Evolutionary conservation across 1,140 invertebrate species (phyloP).

Genomic region (Caenorhabditis remanei): DNA sequence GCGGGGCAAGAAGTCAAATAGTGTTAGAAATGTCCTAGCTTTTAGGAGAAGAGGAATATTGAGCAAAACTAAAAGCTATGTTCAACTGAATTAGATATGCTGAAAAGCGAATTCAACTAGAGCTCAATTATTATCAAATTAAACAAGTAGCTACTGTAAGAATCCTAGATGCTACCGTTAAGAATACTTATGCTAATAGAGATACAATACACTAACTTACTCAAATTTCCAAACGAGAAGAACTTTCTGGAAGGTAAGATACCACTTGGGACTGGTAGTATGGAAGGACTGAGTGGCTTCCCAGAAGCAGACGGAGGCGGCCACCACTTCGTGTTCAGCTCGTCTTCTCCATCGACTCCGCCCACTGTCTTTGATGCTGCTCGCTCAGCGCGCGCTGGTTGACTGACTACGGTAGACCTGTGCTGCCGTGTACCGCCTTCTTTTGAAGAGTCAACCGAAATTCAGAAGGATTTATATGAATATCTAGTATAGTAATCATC

Average conservation of each 20-base stretch:
- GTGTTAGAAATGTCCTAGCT: too few species aligned
- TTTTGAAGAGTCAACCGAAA: neutral
- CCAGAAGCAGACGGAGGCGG: slow-evolving; percentile 53
- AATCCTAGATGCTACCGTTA: too few species aligned
- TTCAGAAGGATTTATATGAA: neutral
- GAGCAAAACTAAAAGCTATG: too few species aligned
- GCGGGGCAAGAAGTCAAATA: too few species aligned
- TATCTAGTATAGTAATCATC: too few species aligned
- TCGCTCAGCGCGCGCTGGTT: slow-evolving; percentile 38
- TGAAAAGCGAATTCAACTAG: too few species aligned
- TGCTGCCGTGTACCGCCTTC: slow-evolving; percentile 45
- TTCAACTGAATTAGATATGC: too few species aligned
- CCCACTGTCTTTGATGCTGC: slow-evolving; percentile 29
- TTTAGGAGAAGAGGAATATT: too few species aligned
- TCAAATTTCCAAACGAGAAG: neutral
- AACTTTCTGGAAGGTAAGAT: neutral
- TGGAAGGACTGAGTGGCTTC: slow-evolving; percentile 36
- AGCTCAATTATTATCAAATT: too few species aligned
- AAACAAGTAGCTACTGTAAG: too few species aligned
- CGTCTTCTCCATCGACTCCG: slow-evolving; percentile 39
- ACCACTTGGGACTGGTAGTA: neutral
- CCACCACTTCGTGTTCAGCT: slow-evolving; percentile 50
- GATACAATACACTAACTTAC: neutral
- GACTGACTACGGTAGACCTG: slow-evolving; percentile 53
- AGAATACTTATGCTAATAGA: too few species aligned